Base-by-base conservation (phyloP, 2,113 vertebrate genomes). In the Phalacrocorax carbo region DNA sequence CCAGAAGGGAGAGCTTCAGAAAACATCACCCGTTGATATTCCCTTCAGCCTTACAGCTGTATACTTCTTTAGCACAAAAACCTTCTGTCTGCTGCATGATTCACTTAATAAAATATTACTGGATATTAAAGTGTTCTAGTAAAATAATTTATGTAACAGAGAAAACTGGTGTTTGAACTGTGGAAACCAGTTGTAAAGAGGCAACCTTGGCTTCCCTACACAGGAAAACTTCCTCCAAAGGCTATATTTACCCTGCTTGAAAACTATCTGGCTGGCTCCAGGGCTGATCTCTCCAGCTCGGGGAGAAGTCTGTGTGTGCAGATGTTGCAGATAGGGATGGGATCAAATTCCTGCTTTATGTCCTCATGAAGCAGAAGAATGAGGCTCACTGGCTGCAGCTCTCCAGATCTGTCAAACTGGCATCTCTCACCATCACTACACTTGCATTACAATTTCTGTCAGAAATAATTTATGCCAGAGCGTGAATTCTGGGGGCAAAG, bases 121-220 rank as follows among this genome's bases (percentile, higher is more conserved):
- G 88, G 82, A 90, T 94, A 93, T 96, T 96, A 94, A 96, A 96
- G 88, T 93, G 95, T 81, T 96, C 88, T 95, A 96, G 88, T 96
- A 95, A 94, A 96, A 97, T 96, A 95, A 96, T 97, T 95, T 93
- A 96, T 97, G 88, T 86, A 92, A 86, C 88, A 97, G 92, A 96
- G 85, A 97, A 90, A 88, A 92, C 8, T 81, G 82, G 90, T 93
- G 96, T 97, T 95, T 93, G 93, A 96, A 95, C 92, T 96, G 92
- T 96, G 93, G 94, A 96, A 96, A 95, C 90, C 93, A 85, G 91
- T 95, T 97, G 94, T 95, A 95, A 96, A 96, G 89, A 92, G 86
- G 70, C 70, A 95, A 95, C 75, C n/a, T 96, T 96, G 96, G 95
- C 96, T 92, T 93, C 49, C 57, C 58, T 92, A 94, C 89, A 93